phyloP scores from a whole-genome alignment of 2,113 vertebrate species.

The Ellobius talpinus region DNA sequence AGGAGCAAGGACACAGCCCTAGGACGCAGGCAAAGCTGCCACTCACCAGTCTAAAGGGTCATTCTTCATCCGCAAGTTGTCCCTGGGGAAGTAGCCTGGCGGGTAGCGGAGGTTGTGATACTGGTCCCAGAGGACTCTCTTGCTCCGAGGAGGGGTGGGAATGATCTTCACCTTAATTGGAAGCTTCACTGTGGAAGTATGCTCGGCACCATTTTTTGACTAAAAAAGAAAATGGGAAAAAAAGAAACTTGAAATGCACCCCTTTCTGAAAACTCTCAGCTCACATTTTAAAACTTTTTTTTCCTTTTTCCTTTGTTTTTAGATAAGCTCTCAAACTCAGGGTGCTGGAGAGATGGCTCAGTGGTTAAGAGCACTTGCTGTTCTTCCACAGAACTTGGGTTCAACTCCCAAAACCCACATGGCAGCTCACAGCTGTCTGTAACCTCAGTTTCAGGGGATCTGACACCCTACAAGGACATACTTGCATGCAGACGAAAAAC shows the following conservation, averaged over 20 bases:
- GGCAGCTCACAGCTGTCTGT: not conserved
- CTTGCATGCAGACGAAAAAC: not conserved
- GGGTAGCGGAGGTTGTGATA: constrained; percentile 99
- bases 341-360: not conserved
- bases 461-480: not conserved
- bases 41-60: constrained; percentile 97
- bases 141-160: constrained; percentile 96
- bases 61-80: constrained; percentile 99
- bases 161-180: constrained; percentile 98
- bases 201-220: constrained; percentile 93
- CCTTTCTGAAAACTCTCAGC: not conserved
- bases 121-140: constrained; percentile 98
- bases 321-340: not conserved
- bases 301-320: not conserved
- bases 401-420: not conserved
- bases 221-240: constrained; percentile 72
- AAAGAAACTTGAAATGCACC: constrained; percentile 53
- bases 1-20: no score
- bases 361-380: not conserved
- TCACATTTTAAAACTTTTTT: not conserved
- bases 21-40: rapidly evolving
- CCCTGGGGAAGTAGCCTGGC: constrained; percentile 97
- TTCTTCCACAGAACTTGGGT: not conserved
- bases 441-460: not conserved
- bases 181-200: constrained; percentile 96